These are phyloP conservation scores for Takifugu rubripes DNA, from an alignment of 2,797 vertebrate genomes.

Conservation along the genomic window DNA sequence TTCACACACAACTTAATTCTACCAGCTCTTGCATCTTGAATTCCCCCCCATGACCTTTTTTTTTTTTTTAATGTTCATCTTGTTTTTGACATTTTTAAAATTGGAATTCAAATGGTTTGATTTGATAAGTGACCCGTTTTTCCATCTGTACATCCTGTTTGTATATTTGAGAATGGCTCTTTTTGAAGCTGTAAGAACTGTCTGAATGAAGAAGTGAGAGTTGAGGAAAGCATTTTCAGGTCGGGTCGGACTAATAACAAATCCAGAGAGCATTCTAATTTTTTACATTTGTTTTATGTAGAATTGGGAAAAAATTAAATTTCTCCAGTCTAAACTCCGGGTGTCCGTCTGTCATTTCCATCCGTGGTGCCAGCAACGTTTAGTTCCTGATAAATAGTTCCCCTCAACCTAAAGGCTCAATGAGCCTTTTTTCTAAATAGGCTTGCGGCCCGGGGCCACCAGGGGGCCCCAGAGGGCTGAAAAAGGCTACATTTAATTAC, in stretches of 20 bases:
- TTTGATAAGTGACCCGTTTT: conserved; percentile 18
- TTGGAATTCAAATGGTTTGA: conserved; percentile 16
- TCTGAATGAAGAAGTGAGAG: conserved; percentile 8
- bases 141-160: conserved; percentile 29
- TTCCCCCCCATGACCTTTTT: conserved; percentile 34
- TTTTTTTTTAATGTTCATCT: conserved; percentile 53
- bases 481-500: no score
- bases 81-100: conserved; percentile 32
- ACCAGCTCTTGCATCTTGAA: conserved; percentile 72
- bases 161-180: conserved; percentile 46
- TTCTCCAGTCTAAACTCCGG: conserved; percentile 44
- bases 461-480: no score
- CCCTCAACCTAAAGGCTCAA: no score
- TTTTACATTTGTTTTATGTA: conserved; percentile 77
- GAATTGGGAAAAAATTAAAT: conserved; percentile 67
- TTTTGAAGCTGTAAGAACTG: conserved; percentile 49
- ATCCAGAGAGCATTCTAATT: conserved; percentile 56
- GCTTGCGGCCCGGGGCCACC: no score
- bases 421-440: no score
- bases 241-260: conserved; percentile 30
- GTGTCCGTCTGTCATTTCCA: conserved; percentile 2
- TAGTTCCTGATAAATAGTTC: no score
- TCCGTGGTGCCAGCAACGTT: background rate
- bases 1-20: conserved; percentile 30
- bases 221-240: conserved; percentile 19